These are phyloP conservation scores for Blastomussa wellsi DNA, from an alignment of 92 coral and sea anemone species.

Conservation along the genomic window DNA sequence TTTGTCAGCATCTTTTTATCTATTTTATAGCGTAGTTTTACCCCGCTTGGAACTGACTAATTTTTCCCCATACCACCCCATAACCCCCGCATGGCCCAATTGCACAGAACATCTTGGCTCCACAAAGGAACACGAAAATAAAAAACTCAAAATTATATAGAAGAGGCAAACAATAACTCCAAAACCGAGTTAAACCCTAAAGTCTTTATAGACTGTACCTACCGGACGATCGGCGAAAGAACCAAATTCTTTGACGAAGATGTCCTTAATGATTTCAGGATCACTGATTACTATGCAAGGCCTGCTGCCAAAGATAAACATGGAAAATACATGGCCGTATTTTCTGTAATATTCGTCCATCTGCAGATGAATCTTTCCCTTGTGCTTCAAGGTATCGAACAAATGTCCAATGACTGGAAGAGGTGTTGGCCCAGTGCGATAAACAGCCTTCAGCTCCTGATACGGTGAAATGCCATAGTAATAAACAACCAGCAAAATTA, in stretches of 20 bases:
- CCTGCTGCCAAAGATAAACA: conserved; percentile 30
- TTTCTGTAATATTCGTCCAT: conserved; percentile 49
- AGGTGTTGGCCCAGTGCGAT: conserved; percentile 44
- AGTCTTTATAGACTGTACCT: background rate
- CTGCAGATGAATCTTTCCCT: conserved; percentile 37
- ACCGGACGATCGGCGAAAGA: conserved; percentile 27
- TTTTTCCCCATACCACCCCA: too few relatives aligned
- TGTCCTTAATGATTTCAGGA: conserved; percentile 54
- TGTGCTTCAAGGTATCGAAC: conserved; percentile 30
- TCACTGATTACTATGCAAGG: conserved; percentile 40
- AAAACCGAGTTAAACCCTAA: too few relatives aligned
- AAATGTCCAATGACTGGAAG: conserved; percentile 49
- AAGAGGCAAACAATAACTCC: too few relatives aligned
- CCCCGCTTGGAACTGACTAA: too few relatives aligned
- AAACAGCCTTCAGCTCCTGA: background rate
- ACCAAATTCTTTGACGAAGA: conserved; percentile 29
- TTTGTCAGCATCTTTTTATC: too few relatives aligned
- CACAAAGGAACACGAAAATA: too few relatives aligned
- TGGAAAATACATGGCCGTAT: conserved; percentile 46
- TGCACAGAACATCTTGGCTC: too few relatives aligned
- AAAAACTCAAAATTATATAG: too few relatives aligned
- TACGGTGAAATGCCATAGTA: conserved; percentile 2
- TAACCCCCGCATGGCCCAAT: too few relatives aligned
- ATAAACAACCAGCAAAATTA: background rate
- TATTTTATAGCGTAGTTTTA: too few relatives aligned